Conservation (phyloP, 2,113 vertebrate species). For the Scortum barcoo region DNA sequence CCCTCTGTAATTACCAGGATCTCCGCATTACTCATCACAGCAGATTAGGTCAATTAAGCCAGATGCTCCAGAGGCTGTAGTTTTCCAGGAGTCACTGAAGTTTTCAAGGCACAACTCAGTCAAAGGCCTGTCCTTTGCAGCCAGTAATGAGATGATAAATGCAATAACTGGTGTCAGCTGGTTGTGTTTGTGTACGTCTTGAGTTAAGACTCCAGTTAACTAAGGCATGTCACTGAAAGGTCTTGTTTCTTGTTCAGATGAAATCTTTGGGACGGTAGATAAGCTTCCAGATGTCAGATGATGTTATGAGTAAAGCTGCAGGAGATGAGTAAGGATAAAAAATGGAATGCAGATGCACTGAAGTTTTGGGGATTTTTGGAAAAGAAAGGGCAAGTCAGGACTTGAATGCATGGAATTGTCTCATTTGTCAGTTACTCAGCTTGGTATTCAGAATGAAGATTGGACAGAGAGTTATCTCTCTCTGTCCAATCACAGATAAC, state of each 20-base stretch:
- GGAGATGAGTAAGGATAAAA: background rate
- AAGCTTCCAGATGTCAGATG: background rate
- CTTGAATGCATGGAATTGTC: slow-evolving; percentile 25
- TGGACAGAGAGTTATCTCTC: too few species aligned
- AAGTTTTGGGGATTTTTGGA: background rate
- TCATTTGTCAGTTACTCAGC: slow-evolving; percentile 42
- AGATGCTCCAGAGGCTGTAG: slow-evolving; percentile 36
- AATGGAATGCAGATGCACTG: background rate
- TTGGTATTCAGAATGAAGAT: slow-evolving; percentile 6
- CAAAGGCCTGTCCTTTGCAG: slow-evolving; percentile 27
- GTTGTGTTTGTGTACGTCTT: slow-evolving; percentile 38
- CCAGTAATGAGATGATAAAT: slow-evolving; percentile 40
- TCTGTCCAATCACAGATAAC: slow-evolving; percentile 26
- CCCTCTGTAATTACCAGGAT: slow-evolving; percentile 53
- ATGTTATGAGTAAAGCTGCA: background rate
- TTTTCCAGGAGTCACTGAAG: slow-evolving; percentile 40
- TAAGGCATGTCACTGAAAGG: background rate
- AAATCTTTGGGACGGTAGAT: background rate
- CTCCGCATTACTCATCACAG: slow-evolving; percentile 48
- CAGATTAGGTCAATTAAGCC: slow-evolving; percentile 39
- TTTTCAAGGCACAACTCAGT: slow-evolving; percentile 9
- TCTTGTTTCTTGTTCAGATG: background rate
- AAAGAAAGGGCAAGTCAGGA: slow-evolving; percentile 17
- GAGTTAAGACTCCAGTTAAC: background rate
- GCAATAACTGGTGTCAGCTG: slow-evolving; percentile 50